Base-by-base conservation (phyloP, 2,113 vertebrate genomes). In the Labeo catla region DNA sequence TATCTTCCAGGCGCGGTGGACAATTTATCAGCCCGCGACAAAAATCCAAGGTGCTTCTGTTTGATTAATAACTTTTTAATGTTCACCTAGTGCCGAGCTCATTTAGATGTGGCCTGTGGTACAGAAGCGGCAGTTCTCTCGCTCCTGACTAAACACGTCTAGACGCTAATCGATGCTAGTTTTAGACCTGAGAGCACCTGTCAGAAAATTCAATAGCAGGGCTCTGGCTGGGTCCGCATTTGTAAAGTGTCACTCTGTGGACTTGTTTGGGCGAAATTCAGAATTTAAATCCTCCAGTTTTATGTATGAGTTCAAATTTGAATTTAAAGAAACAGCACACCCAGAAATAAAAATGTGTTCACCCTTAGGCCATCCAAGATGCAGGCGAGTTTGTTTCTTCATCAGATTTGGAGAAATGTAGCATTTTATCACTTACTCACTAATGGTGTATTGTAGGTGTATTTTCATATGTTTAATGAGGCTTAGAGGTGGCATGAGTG, bases 41-140 rank as follows among this genome's bases (percentile, higher is more conserved):
- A 84, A 39, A 76, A 59, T 73, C 73, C 85, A 84, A 59, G 63
- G 85, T 84, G 81, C 77, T 72, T 15, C 23, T 23, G 59, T 79
- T 81, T 89, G 88, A 89, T 89, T 12, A 86, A 88, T 86, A 84
- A 80, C 76, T 84, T 61, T 21, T 45, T 84, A 86, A 86, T 86
- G 84, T 80, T 86, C 79, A 86, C 78, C 78, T 86, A 78, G 80
- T 54, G 79, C 28, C 7, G 70, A 76, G 87, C 28, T 5, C 50
- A n/a, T 84, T 88, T 73, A 73, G 83, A 86, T 54, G 68, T 73
- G 78, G 63, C 16, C 50, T 81, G 54, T 73, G 16, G 49, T 70
- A 47, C 36, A 68, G 36, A 43, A 54, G 76, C 39, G 4, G 0
- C 10, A 4, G 8, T 19, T 0, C 50, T 73, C 39, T 47, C 7